Conservation (phyloP, 2,888 invertebrate species). For the Tyria jacobaeae region DNA sequence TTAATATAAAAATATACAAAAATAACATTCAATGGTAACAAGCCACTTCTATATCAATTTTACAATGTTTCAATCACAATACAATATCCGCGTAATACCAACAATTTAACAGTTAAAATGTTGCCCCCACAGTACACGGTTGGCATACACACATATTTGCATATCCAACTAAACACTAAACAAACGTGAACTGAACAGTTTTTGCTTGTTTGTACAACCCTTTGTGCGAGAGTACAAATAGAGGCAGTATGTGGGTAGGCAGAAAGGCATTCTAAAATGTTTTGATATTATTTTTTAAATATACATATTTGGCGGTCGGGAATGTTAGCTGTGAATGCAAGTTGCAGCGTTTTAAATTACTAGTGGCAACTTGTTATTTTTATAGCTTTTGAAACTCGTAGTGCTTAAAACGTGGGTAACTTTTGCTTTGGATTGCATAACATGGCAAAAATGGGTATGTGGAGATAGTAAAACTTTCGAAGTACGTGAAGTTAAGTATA, state of each 20-base stretch:
- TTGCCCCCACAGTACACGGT: background rate
- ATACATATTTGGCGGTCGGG: background rate
- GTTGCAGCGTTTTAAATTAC: conserved; percentile 10
- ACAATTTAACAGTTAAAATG: conserved; percentile 6
- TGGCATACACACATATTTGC: conserved; percentile 29
- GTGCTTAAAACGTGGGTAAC: background rate
- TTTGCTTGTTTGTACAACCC: conserved; percentile 39
- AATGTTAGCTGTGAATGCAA: conserved; percentile 9
- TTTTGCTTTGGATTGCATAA: background rate
- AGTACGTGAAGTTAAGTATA: too few species aligned
- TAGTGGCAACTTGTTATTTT: conserved; percentile 4
- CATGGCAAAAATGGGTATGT: background rate
- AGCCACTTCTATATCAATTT: background rate
- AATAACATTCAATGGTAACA: background rate
- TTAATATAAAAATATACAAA: too few species aligned
- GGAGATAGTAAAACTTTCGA: too few species aligned
- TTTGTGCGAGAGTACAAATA: conserved; percentile 7
- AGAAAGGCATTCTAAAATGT: conserved; percentile 10
- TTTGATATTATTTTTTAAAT: conserved; percentile 17
- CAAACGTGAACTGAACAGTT: conserved; percentile 39
- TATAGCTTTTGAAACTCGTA: background rate
- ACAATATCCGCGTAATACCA: background rate
- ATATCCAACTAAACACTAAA: conserved; percentile 42
- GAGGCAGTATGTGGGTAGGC: background rate
- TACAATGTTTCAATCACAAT: background rate